Evolutionary conservation across 1,140 invertebrate genomes (phyloP).

Genomic region (Varroa destructor): DNA sequence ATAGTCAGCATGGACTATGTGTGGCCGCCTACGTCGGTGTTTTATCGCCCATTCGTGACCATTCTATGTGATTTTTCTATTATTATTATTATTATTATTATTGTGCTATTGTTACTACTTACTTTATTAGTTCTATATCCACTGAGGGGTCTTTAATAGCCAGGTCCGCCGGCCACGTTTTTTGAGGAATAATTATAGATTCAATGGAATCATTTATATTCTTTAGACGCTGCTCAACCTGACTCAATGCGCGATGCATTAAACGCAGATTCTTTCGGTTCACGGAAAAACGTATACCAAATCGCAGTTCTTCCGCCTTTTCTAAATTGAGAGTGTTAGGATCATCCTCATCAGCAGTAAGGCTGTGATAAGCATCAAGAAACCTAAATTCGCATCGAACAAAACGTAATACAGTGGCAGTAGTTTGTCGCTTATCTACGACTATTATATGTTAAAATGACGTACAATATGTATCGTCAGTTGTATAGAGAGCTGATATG

Average conservation of each 20-base stretch:
- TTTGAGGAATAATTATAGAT: neutral
- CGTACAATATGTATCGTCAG: neutral
- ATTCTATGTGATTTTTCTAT: too few species aligned
- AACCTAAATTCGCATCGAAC: neutral
- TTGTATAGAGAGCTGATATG: neutral
- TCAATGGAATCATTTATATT: neutral
- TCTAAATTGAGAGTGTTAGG: neutral
- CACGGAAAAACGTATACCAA: constrained; percentile 8
- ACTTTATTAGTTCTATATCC: constrained; percentile 13
- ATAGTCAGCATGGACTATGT: too few species aligned
- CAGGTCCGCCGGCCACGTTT: neutral
- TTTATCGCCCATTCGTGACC: too few species aligned
- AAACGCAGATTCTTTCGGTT: constrained; percentile 2
- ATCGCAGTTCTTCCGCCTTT: neutral
- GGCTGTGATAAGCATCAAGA: neutral
- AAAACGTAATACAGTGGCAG: neutral
- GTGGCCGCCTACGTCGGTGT: too few species aligned
- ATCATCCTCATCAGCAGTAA: neutral
- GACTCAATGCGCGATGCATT: constrained; percentile 2
- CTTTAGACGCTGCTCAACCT: neutral
- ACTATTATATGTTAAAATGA: neutral
- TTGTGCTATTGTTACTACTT: neutral
- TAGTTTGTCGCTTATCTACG: neutral
- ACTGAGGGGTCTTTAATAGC: neutral
- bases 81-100: too few species aligned